Evolutionary conservation across 1,140 invertebrate species (phyloP), one percentile per base, ranked within the genome.

Genomic region (Drosophila cardini): DNA sequence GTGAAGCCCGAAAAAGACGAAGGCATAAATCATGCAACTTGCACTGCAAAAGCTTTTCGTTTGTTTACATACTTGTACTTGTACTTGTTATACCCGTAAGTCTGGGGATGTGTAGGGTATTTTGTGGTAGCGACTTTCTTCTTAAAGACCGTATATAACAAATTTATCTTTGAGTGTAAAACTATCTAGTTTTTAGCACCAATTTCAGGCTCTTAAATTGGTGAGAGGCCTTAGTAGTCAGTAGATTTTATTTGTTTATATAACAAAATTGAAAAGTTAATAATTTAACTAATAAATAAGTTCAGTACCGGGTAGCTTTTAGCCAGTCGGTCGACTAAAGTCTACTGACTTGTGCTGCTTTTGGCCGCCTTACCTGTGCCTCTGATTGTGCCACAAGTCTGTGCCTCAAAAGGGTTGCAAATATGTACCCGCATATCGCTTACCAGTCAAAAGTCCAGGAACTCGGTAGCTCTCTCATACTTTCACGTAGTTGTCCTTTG

Each of bases 21-120:
- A 57, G 26, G 72, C 57, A 76, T 76, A 72, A 76, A 76, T 76
- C 68, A 71, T 72, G 73, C 73, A 64, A 62, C 38, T 72, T 15
- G 52, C 43, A 50, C 36, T 18, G 30, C 48, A 46, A 38, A 52
- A 60, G 70, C 63, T 52, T 50, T 55, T 36, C 48, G 64, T 72
- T 72, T 72, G 63, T 72, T 72, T 72, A 72, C 67, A 61, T 64
- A 52, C 50, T 40, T n/a, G 34, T 42, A 40, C 45, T 60, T 10
- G 26, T 40, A 26, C 9, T 43, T 26, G 21, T 26, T 26, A 26
- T 26, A 26, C 21, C 21, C 21, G 21, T 26, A 4, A 26, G 21
- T 26, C 21, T 26, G 5, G 21, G 2, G 2, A 26, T 4, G 21
- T 26, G 21, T 26, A 26, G 21, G 21, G 3, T 26, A 26, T 26